Evolutionary conservation across 2,888 invertebrate species (phyloP).

Genomic region (Drosophila maculinotata): DNA sequence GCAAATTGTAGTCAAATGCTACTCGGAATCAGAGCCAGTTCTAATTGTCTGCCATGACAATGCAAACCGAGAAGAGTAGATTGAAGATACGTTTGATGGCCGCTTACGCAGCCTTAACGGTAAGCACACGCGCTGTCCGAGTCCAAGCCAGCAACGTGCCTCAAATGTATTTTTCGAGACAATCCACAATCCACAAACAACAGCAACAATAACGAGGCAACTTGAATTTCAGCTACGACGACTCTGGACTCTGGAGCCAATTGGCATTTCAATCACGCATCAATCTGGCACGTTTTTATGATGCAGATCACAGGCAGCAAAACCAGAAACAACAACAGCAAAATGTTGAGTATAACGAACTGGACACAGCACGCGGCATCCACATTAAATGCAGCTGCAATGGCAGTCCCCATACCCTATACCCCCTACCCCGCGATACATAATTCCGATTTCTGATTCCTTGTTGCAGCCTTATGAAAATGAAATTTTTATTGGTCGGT

Average conservation of each 20-base stretch:
- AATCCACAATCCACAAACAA: conserved; percentile 1
- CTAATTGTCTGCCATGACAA: conserved; percentile 74
- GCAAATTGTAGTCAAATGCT: conserved; percentile 65
- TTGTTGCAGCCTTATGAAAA: conserved; percentile 59
- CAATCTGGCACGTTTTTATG: conserved; percentile 85
- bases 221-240: conserved; percentile 34
- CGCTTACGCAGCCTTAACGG: conserved; percentile 62
- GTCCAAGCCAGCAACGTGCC: conserved; percentile 34
- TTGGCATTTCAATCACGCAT: conserved; percentile 84
- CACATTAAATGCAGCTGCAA: conserved; percentile 49
- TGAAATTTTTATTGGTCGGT: conserved; percentile 77
- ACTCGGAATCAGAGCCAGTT: conserved; percentile 47
- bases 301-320: conserved; percentile 70
- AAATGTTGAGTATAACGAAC: conserved; percentile 59
- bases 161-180: conserved; percentile 26
- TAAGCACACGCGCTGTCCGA: conserved; percentile 56
- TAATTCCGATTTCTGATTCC: conserved; percentile 12
- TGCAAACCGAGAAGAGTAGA: conserved; percentile 45
- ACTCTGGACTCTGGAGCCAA: conserved; percentile 47
- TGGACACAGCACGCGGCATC: conserved; percentile 61
- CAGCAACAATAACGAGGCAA: conserved; percentile 36
- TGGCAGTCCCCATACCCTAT: conserved; percentile 18
- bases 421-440: not conserved
- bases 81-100: conserved; percentile 37
- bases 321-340: conserved; percentile 26